These are phyloP conservation scores for Notechis scutatus DNA, from an alignment of 2,113 vertebrate species.

Conservation along the genomic window DNA sequence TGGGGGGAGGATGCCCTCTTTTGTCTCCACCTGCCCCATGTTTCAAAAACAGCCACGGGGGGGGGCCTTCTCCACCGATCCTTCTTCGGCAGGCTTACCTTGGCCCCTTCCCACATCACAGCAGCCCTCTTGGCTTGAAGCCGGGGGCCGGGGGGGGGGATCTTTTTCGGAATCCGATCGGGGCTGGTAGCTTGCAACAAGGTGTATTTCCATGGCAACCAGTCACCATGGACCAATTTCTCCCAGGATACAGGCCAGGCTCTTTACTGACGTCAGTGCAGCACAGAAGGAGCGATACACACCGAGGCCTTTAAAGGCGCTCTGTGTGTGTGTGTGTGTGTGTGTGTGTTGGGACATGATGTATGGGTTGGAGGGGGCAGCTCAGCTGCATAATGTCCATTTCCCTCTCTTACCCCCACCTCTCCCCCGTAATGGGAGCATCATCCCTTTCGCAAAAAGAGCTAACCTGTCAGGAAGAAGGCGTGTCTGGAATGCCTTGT, in stretches of 20 bases:
- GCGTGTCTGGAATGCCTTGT: too few species aligned
- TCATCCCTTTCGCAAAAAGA: not conserved
- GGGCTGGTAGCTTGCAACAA: slow-evolving; percentile 68
- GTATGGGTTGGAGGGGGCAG: not conserved
- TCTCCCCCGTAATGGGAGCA: not conserved
- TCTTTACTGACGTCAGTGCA: slow-evolving; percentile 75
- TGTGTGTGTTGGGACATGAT: accelerated
- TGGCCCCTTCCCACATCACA: slow-evolving; percentile 6
- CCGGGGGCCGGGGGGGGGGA: not conserved
- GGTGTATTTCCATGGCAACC: slow-evolving; percentile 90
- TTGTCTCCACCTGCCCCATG: not conserved
- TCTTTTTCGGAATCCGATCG: slow-evolving; percentile 24
- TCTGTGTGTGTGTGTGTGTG: too few species aligned
- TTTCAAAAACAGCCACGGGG: not conserved
- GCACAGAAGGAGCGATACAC: slow-evolving; percentile 7
- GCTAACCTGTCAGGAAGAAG: not conserved
- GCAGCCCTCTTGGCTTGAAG: slow-evolving; percentile 31
- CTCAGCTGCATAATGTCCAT: not conserved
- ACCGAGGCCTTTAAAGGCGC: not conserved
- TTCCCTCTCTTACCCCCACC: not conserved
- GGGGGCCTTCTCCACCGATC: accelerated
- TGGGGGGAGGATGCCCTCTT: not conserved
- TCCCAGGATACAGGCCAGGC: slow-evolving; percentile 74
- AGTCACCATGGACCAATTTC: slow-evolving; percentile 84
- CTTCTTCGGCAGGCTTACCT: not conserved